Evolutionary conservation across 2,113 vertebrate genomes (phyloP).

Genomic region (Balaeniceps rex): DNA sequence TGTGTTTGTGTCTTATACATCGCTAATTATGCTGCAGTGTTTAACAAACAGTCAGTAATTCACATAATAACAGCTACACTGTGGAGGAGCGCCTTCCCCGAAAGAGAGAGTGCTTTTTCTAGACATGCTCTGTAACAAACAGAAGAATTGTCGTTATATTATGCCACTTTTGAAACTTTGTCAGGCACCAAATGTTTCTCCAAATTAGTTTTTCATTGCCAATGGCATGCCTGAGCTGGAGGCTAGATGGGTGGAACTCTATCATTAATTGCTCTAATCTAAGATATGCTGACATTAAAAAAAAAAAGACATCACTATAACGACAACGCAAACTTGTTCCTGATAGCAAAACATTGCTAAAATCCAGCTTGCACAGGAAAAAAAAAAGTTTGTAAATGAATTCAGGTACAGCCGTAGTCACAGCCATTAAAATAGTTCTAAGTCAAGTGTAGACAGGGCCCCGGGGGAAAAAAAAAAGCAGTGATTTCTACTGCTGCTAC

Average conservation of each 20-base stretch:
- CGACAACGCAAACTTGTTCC: neutral
- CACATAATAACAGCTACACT: neutral
- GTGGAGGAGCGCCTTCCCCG: neutral
- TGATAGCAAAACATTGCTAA: neutral
- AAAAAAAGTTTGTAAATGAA: neutral
- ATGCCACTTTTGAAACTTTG: constrained; percentile 16
- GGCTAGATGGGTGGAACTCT: constrained; percentile 25
- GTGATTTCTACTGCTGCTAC: neutral
- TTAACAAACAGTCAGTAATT: constrained; percentile 33
- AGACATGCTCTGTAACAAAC: neutral
- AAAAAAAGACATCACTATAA: neutral
- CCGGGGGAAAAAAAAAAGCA: neutral
- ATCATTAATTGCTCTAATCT: constrained; percentile 37
- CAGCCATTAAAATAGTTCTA: neutral
- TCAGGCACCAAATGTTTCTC: constrained; percentile 4
- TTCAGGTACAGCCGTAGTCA: neutral
- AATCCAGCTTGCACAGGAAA: neutral
- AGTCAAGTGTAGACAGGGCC: neutral
- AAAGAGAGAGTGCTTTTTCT: neutral
- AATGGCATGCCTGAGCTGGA: constrained; percentile 29
- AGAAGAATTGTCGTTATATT: neutral
- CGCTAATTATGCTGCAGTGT: neutral
- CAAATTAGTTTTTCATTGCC: constrained; percentile 27
- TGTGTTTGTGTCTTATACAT: neutral
- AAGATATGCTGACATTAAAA: neutral